phyloP scores from a whole-genome alignment of 2,888 invertebrate genomes.

The Erebia ligea region DNA sequence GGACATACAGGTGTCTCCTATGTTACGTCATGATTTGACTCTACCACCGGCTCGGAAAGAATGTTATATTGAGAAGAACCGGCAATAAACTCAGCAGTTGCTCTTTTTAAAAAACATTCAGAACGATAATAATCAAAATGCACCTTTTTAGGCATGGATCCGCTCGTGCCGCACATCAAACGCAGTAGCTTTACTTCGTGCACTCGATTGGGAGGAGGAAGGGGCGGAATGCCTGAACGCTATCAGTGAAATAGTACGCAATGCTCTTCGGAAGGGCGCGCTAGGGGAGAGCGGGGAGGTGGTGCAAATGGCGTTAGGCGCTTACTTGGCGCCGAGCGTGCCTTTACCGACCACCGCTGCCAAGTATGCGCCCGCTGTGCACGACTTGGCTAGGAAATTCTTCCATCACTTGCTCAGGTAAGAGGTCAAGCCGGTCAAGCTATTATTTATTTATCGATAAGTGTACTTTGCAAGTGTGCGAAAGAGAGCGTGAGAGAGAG shows the following conservation, averaged over 20 bases:
- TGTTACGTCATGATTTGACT: no score
- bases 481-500: no score
- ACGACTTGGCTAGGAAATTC: slow-evolving; percentile 92
- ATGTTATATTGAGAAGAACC: no score
- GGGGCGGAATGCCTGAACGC: slow-evolving; percentile 89
- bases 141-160: slow-evolving; percentile 62
- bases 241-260: slow-evolving; percentile 80
- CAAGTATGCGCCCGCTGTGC: slow-evolving; percentile 89
- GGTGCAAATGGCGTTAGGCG: slow-evolving; percentile 90
- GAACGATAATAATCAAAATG: background rate
- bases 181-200: slow-evolving; percentile 71
- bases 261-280: slow-evolving; percentile 52
- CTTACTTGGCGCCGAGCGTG: slow-evolving; percentile 88
- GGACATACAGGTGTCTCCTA: no score
- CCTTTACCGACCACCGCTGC: slow-evolving; percentile 86
- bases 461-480: no score
- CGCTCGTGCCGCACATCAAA: slow-evolving; percentile 60
- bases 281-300: slow-evolving; percentile 42
- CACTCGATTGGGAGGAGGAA: slow-evolving; percentile 91
- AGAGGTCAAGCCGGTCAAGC: slow-evolving; percentile 21
- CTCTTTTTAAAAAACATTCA: no score
- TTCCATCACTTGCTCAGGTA: slow-evolving; percentile 93
- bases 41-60: no score
- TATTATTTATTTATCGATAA: no score
- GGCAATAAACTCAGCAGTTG: no score